A percentile compares a stretch with the other conserved stretches of the same genome.
Conservation (phyloP, 2,797 vertebrate genomes). For the Scleropages formosus region DNA sequence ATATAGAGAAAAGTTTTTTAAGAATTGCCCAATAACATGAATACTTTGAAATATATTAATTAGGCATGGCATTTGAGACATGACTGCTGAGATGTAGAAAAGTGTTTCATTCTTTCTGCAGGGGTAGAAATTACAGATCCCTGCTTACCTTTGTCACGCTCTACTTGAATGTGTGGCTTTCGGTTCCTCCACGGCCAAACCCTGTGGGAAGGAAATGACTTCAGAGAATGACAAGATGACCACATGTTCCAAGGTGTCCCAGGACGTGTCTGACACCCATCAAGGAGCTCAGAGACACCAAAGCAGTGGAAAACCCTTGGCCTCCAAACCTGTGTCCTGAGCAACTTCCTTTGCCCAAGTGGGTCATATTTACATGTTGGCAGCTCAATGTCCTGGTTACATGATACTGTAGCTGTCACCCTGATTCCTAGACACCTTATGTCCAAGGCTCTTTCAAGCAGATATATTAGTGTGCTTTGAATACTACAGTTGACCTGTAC, state of each 20-base stretch:
- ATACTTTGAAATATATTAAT: background rate
- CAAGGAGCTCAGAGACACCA: slow-evolving; percentile 20
- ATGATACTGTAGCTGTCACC: slow-evolving; percentile 15
- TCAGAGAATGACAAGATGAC: slow-evolving; percentile 11
- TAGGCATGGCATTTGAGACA: background rate
- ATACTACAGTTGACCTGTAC: slow-evolving; percentile 1
- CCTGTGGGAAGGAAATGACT: slow-evolving; percentile 61
- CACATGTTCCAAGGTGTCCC: background rate
- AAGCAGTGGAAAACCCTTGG: slow-evolving; percentile 7
- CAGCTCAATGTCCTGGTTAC: background rate
- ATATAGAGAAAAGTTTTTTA: background rate
- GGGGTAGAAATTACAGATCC: background rate
- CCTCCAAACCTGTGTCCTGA: slow-evolving; percentile 13
- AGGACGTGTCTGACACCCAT: background rate
- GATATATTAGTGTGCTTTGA: background rate
- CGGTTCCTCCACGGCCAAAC: slow-evolving; percentile 86
- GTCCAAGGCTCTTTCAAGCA: slow-evolving; percentile 17
- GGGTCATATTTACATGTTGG: background rate
- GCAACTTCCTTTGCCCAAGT: slow-evolving; percentile 15
- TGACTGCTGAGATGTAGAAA: background rate
- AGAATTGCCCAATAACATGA: no score
- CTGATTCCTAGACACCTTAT: slow-evolving; percentile 10
- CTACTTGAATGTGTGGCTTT: slow-evolving; percentile 85
- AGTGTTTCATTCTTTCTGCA: background rate
- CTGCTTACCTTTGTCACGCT: slow-evolving; percentile 62